Evolutionary conservation across 2,113 vertebrate species (phyloP), one percentile per base, ranked within the genome.

Genomic region (Indicator indicator): DNA sequence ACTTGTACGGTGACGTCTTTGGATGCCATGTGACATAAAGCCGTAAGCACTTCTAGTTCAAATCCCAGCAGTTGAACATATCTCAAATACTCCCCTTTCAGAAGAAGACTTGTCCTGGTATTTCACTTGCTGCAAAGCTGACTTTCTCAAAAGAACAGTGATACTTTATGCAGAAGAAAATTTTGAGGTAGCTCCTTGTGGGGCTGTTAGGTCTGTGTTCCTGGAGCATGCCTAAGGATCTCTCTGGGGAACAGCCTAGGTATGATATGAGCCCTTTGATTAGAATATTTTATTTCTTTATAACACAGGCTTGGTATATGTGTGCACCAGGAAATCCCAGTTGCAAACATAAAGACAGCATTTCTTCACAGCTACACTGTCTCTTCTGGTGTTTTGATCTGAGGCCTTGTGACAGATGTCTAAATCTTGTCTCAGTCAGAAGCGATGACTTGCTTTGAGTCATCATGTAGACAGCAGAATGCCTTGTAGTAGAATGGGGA

Each of bases 321-420:
- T 23, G 5, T 7, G 13, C 40, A 18, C 79, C 59, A 96, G 77
- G 90, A 97, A 87, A 91, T 83, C 32, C 65, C 19, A 64, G 58
- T 30, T 71, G 48, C 44, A 68, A 63, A 68, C 12, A 40, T 13
- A 28, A 73, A 72, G 85, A 68, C 21, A 42, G 27, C 36, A 28
- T 89, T 87, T 67, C 21, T 85, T 76, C 32, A 67, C 94, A 94
- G 89, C 80, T 96, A 63, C n/a, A 11, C 36, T 87, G 32, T 72
- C 83, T 91, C 20, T 63, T 83, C 36, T 94, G 73, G 92, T 97
- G 82, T 96, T 94, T 95, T 95, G 88, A 92, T 85, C 86, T 91
- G 94, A 79, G 95, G 94, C 94, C 85, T 97, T 97, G 89, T 82
- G 95, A 95, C 40, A 88, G 52, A 73, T 73, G 18, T 70, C 18